Evolutionary conservation across 2,888 invertebrate genomes (phyloP), one percentile per base, ranked within the genome.

Genomic region (Rhingia campestris): DNA sequence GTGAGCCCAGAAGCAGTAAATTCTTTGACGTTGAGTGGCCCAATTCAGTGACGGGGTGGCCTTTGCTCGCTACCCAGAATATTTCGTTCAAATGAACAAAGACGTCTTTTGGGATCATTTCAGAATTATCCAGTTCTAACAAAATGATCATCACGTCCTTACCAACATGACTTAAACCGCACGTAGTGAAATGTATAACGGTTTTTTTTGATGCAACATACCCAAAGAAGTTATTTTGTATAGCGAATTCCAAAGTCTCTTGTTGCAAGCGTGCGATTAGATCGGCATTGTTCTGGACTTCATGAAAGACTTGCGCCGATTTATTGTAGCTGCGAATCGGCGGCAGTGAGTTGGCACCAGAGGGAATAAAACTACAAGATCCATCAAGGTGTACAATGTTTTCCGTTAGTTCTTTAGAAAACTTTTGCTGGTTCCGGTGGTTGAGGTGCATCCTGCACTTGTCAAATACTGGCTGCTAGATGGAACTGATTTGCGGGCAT

Each of bases 131-230:
- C 39, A 94, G 91, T 90, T 96, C 96, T 30, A 97, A 91, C 45
- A 97, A 89, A 73, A 96, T 93, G 54, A 96, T 93, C 22, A 97
- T 92, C 91, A 97, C 97, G 89, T 97, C 96, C 89, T 96, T 97
- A 2, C 96, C 96, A 14, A 22, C 1, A 22, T 22, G 22, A 22
- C 22, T 22, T 43, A 43, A 64, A 22, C 22, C n/a, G n/a, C 10
- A 49, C 22, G n/a, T n/a, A n/a, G n/a, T n/a, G n/a, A n/a, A n/a
- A n/a, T n/a, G n/a, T n/a, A n/a, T 32, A 51, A 10, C 39, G 39
- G 14, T 1, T 69, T 30, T 69, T 30, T 14, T 37, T 9, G 22
- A 22, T 22, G 22, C 22, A 22, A 22, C 22, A 86, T 93, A 93
- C 9, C 96, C 94, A 89, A 93, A 94, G 53, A 97, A 93, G 91